Conservation (phyloP, 2,888 invertebrate genomes). For the Elaeidobius kamerunicus region DNA sequence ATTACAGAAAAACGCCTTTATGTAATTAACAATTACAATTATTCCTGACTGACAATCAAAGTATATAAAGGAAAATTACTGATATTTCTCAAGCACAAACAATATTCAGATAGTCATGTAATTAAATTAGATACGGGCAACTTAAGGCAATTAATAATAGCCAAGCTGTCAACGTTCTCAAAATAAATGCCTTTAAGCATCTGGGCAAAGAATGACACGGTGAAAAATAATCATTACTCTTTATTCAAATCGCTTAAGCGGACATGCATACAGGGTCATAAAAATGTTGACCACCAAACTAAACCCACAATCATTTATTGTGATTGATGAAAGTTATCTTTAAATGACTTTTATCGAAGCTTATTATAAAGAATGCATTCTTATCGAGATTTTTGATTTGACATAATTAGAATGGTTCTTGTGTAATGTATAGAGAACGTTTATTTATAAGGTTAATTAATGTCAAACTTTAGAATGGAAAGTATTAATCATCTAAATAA, state of each 20-base stretch:
- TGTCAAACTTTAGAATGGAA: background rate
- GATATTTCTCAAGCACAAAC: background rate
- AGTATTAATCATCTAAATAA: background rate
- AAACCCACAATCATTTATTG: slow-evolving; percentile 17
- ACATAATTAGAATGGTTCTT: slow-evolving; percentile 12
- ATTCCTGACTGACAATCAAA: no score
- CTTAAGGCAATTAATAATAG: slow-evolving; percentile 24
- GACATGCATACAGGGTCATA: slow-evolving; percentile 5
- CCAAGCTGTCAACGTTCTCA: slow-evolving; percentile 19
- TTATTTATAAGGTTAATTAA: background rate
- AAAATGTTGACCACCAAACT: slow-evolving; percentile 20
- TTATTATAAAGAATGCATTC: slow-evolving; percentile 8
- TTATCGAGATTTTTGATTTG: slow-evolving; percentile 19
- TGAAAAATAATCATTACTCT: slow-evolving; percentile 28
- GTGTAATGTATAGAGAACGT: slow-evolving; percentile 3
- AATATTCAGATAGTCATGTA: slow-evolving; percentile 8
- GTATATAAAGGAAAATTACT: no score
- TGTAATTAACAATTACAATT: no score
- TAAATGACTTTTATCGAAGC: slow-evolving; percentile 12
- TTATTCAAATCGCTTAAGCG: slow-evolving; percentile 23
- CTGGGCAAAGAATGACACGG: slow-evolving; percentile 16
- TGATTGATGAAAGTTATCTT: slow-evolving; percentile 21
- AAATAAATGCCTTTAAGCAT: slow-evolving; percentile 16
- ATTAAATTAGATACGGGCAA: slow-evolving; percentile 24
- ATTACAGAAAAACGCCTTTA: no score